These are phyloP conservation scores for Hystrix brachyura DNA, from an alignment of 2,113 vertebrate genomes.

Conservation along the genomic window DNA sequence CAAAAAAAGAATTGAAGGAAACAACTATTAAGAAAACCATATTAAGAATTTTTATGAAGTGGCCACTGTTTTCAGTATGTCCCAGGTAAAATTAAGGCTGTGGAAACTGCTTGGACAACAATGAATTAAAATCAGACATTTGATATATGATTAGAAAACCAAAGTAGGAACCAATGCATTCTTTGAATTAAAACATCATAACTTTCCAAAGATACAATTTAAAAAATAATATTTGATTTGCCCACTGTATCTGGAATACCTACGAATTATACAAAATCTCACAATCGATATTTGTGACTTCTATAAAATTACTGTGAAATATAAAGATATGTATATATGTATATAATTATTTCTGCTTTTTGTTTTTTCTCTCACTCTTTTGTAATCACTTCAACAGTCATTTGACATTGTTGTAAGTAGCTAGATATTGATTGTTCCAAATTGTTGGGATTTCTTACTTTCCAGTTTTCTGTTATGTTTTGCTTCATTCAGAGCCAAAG, in stretches of 20 bases:
- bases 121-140: conserved; percentile 81
- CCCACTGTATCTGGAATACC: conserved; percentile 68
- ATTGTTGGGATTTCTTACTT: neutral
- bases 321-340: neutral
- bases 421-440: neutral
- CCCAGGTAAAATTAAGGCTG: conserved; percentile 2
- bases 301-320: neutral
- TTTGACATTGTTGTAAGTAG: neutral
- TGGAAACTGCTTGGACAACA: conserved; percentile 70
- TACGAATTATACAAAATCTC: conserved; percentile 63
- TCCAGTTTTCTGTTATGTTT: neutral
- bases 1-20: conserved; percentile 18
- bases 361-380: neutral
- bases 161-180: conserved; percentile 72
- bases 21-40: neutral
- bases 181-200: conserved; percentile 74
- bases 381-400: neutral
- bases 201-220: conserved; percentile 75
- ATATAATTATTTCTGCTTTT: neutral
- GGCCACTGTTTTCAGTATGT: neutral
- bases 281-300: neutral
- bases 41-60: neutral
- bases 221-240: conserved; percentile 70
- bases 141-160: conserved; percentile 81
- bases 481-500: neutral